Base-by-base conservation (phyloP, 2,113 vertebrate species). In the Bolborhynchus lineola region DNA sequence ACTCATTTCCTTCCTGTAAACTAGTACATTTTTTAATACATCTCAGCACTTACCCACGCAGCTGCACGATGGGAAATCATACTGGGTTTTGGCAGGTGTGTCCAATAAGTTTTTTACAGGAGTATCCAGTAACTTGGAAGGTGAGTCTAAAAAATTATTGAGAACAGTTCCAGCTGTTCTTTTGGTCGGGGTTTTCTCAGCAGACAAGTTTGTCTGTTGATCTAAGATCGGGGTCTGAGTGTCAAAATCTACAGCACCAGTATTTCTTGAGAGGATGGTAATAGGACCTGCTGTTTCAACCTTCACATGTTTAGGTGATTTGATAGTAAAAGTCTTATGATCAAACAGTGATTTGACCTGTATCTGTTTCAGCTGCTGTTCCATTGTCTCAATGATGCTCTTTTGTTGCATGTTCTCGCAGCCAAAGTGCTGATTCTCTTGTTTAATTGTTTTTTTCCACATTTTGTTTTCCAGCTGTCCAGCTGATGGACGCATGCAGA, bases 81-180 rank as follows among this genome's bases (percentile, higher is more conserved):
- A 99, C 50, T 99, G 99, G 77, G 99, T 99, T 98, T 99, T 99
- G 96, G 99, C 97, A 88, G 99, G 99, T 82, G 99, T 99, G 91
- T 99, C 98, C 93, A 99, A 92, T 93, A 99, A 97, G 97, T 99
- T 99, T 97, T 99, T 98, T 92, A 98, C 94, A 94, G 98, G 98
- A 62, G 98, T 97, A 93, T 98, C 98, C 92, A 98, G 85, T 95
- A 98, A 97, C 97, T 99, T 99, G 94, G 99, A 98, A 97, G 99
- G 99, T 95, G 99, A 99, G n/a, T 99, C 99, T 97, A 99, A 96
- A 97, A 99, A 99, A 97, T 97, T 97, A 97, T 98, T 99, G 81
- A 99, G 97, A 90, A 98, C 98, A 98, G 98, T 97, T 98, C 98
- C 97, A 98, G 97, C 97, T 98, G 97, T 97, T 98, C 98, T 99